Percentiles rank a stretch among this genome's conserved stretches.
These are phyloP conservation scores for Microtus montanus DNA, from an alignment of 2,113 vertebrate species.

Conservation along the genomic window DNA sequence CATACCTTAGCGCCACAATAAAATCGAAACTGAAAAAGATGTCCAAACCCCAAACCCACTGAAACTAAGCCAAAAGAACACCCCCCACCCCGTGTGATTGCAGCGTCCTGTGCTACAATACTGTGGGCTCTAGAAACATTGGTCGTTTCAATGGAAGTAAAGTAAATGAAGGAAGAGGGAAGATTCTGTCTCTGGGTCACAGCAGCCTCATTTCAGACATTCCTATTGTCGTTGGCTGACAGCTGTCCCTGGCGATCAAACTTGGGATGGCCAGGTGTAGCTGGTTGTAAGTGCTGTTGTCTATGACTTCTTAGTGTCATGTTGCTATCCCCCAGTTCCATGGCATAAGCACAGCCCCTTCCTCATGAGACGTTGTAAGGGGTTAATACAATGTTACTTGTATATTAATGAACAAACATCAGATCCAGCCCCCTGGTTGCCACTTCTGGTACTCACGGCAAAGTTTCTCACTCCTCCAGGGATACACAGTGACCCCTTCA, in stretches of 20 bases:
- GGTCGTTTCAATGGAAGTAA: neutral
- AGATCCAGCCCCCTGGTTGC: neutral
- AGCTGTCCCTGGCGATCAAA: neutral
- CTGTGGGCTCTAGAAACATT: no score
- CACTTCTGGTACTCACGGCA: conserved; percentile 85
- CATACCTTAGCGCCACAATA: neutral
- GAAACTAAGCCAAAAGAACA: neutral
- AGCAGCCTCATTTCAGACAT: neutral
- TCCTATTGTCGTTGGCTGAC: neutral
- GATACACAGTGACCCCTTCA: conserved; percentile 78
- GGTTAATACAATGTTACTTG: neutral
- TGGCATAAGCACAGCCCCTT: no score
- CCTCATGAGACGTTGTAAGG: neutral
- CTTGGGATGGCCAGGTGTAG: neutral
- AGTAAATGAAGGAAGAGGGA: no score
- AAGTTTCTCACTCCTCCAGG: conserved; percentile 84
- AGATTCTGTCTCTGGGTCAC: neutral
- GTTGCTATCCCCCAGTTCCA: neutral
- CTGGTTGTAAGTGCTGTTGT: neutral
- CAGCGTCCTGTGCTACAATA: no score
- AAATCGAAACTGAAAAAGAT: neutral
- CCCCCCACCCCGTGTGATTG: neutral
- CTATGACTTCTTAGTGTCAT: neutral
- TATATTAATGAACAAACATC: neutral
- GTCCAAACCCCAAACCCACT: neutral